A percentile compares a stretch with the other conserved stretches of the same genome.
These are phyloP conservation scores for Cryptus viduatorius DNA, from an alignment of 2,888 invertebrate species.

Conservation along the genomic window DNA sequence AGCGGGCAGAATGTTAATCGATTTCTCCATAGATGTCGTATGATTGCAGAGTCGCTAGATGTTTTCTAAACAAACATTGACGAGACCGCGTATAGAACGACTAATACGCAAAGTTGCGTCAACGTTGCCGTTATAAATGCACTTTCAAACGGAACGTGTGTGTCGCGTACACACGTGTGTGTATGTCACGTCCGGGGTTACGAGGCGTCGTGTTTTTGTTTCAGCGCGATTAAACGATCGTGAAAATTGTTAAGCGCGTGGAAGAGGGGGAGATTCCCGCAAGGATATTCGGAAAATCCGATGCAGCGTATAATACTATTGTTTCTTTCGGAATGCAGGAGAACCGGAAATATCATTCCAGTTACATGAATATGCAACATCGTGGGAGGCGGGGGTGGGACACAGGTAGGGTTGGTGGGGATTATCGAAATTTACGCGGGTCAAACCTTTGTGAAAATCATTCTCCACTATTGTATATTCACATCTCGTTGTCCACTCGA, in stretches of 20 bases:
- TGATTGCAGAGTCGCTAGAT: slow-evolving; percentile 28
- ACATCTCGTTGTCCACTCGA: not conserved
- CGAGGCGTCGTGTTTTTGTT: not conserved
- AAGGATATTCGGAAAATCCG: no score
- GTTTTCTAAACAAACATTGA: slow-evolving; percentile 60
- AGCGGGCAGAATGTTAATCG: slow-evolving; percentile 29
- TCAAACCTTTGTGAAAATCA: not conserved
- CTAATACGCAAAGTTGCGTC: slow-evolving; percentile 23
- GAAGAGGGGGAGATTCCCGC: no score
- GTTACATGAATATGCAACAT: not conserved
- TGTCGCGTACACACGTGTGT: not conserved
- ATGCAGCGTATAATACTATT: not conserved
- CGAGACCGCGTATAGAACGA: not conserved
- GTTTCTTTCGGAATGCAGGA: not conserved
- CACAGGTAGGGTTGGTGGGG: not conserved
- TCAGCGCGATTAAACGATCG: not conserved
- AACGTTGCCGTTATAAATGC: slow-evolving; percentile 41
- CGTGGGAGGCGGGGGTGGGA: not conserved
- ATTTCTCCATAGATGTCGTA: slow-evolving; percentile 27
- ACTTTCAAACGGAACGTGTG: slow-evolving; percentile 10
- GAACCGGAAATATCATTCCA: no score
- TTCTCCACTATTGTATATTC: slow-evolving; percentile 9
- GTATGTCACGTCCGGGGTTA: slow-evolving; percentile 46
- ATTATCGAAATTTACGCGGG: not conserved
- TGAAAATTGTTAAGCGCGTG: not conserved